Percentiles rank a stretch among this genome's conserved stretches.
Conservation (phyloP, 1,140 invertebrate species). For the Caenorhabditis remanei region DNA sequence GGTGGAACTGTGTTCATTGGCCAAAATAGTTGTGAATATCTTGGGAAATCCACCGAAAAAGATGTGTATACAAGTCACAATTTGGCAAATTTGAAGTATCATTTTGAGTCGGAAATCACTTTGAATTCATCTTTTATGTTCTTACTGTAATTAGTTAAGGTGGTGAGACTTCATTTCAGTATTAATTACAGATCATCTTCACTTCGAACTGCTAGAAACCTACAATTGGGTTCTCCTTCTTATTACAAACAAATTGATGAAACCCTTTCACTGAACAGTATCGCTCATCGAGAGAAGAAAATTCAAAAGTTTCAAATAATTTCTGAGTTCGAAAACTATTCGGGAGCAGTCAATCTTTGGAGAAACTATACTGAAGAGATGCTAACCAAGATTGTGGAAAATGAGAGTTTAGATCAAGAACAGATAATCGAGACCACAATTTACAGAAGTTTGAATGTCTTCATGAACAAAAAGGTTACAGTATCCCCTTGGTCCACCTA, state of each 20-base stretch:
- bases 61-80: conserved; percentile 20
- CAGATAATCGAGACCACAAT: neutral
- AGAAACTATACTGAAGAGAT: neutral
- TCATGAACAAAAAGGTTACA: conserved; percentile 5
- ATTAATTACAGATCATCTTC: neutral
- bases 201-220: neutral
- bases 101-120: conserved; percentile 31
- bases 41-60: conserved; percentile 3
- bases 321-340: neutral
- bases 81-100: conserved; percentile 27
- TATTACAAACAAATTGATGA: conserved; percentile 7
- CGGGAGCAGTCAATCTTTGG: neutral
- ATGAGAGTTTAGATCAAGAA: conserved; percentile 12
- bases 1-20: conserved; percentile 31
- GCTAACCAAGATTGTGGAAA: neutral
- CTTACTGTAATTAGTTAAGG: neutral
- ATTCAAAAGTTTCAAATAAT: conserved; percentile 36
- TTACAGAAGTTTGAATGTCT: neutral
- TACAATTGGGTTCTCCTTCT: neutral
- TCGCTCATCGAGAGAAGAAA: conserved; percentile 25
- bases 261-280: conserved; percentile 21
- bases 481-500: neutral
- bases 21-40: neutral
- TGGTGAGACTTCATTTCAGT: neutral
- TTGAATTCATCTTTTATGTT: conserved; percentile 35